Evolutionary conservation across 2,113 vertebrate genomes (phyloP).

Genomic region (Lepus timidus): DNA sequence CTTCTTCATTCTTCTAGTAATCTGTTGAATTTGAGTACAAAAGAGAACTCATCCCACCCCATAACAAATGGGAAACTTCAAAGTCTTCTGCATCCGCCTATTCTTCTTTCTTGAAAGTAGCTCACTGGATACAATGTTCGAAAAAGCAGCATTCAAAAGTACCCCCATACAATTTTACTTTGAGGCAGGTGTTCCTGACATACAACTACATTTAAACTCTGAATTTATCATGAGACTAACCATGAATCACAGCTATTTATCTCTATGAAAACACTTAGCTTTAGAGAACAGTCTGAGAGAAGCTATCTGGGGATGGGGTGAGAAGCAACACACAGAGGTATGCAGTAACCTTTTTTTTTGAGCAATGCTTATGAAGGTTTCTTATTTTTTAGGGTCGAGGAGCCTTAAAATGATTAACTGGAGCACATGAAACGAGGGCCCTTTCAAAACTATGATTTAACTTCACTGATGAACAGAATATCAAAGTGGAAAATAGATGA

Average conservation of each 20-base stretch:
- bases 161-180: conserved; percentile 26
- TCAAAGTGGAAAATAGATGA: neutral
- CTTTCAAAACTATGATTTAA: neutral
- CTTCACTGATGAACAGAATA: neutral
- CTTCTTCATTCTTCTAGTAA: neutral
- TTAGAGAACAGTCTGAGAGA: neutral
- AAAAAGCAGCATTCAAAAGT: conserved; percentile 53
- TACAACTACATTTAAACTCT: conserved; percentile 46
- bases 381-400: neutral
- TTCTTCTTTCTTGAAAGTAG: conserved; percentile 65
- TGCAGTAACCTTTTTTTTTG: neutral
- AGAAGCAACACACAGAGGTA: neutral
- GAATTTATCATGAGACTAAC: no score
- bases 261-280: neutral
- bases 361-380: neutral
- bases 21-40: neutral
- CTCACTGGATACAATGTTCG: neutral
- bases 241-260: neutral
- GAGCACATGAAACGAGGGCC: neutral
- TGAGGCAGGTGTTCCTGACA: conserved; percentile 39
- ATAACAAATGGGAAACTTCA: neutral
- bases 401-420: neutral
- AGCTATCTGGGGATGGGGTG: neutral
- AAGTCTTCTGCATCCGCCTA: neutral
- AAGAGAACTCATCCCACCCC: neutral